Evolutionary conservation across 2,888 invertebrate genomes (phyloP).

Genomic region (Amphipyra tragopoginis): DNA sequence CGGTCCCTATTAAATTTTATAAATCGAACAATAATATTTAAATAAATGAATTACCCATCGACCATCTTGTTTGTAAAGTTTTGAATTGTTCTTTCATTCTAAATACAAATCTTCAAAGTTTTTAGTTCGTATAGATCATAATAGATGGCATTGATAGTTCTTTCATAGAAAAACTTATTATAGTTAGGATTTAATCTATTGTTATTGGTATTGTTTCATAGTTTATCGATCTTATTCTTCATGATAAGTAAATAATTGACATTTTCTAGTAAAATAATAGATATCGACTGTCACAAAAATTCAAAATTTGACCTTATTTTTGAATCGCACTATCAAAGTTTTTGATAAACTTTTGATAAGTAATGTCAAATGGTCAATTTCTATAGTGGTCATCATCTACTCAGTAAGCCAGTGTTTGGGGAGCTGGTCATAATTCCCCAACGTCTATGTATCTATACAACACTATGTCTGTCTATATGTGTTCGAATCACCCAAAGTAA

Average conservation of each 20-base stretch:
- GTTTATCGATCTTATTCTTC: neutral
- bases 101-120: neutral
- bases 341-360: conserved; percentile 17
- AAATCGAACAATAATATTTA: conserved; percentile 19
- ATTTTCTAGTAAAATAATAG: neutral
- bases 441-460: conserved; percentile 71
- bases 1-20: neutral
- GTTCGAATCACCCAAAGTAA: conserved; percentile 73
- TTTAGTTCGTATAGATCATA: conserved; percentile 22
- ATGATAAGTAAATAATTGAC: neutral
- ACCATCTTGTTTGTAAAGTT: neutral
- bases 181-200: conserved; percentile 3
- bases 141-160: conserved; percentile 46
- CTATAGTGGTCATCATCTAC: conserved; percentile 81
- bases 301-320: conserved; percentile 5
- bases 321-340: conserved; percentile 74
- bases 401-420: conserved; percentile 78
- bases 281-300: conserved; percentile 12
- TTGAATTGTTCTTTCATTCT: conserved; percentile 6
- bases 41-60: neutral
- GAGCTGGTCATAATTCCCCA: conserved; percentile 76
- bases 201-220: fast-evolving
- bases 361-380: neutral
- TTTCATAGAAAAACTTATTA: neutral
- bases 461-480: conserved; percentile 77